Percentiles rank a stretch among this genome's conserved stretches.
Evolutionary conservation across 2,797 vertebrate genomes (phyloP).

Genomic region (Cuniculus paca): DNA sequence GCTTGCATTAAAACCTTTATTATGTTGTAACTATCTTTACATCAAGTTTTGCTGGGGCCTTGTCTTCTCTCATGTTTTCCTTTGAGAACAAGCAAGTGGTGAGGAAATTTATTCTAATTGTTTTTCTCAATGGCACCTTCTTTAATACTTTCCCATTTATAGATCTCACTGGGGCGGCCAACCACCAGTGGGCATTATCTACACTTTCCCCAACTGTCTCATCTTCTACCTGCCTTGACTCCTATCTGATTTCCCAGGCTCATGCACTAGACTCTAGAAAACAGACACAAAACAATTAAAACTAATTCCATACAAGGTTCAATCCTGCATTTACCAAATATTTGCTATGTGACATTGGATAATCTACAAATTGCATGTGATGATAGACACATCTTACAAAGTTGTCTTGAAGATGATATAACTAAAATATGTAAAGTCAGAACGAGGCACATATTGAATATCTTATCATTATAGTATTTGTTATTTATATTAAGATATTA

Average conservation of each 20-base stretch:
- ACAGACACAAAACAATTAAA: neutral
- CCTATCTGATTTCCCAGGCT: neutral
- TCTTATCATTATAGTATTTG: neutral
- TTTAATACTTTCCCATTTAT: neutral
- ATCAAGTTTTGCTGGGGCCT: neutral
- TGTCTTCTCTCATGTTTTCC: neutral
- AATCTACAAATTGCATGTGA: neutral
- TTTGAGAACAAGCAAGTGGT: neutral
- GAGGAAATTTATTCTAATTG: neutral
- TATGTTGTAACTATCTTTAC: neutral
- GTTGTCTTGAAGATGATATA: neutral
- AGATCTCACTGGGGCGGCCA: neutral
- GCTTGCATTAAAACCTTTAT: neutral
- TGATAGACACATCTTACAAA: neutral
- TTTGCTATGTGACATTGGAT: neutral
- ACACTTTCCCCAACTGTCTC: rapidly evolving
- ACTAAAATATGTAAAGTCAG: neutral
- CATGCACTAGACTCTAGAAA: neutral
- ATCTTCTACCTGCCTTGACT: rapidly evolving
- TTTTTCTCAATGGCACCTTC: neutral
- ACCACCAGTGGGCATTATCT: neutral
- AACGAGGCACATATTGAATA: neutral
- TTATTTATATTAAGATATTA: neutral
- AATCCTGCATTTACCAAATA: neutral
- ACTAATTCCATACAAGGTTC: neutral